Evolutionary conservation across 2,113 vertebrate genomes (phyloP).

Genomic region (Pomatostomus ruficeps): DNA sequence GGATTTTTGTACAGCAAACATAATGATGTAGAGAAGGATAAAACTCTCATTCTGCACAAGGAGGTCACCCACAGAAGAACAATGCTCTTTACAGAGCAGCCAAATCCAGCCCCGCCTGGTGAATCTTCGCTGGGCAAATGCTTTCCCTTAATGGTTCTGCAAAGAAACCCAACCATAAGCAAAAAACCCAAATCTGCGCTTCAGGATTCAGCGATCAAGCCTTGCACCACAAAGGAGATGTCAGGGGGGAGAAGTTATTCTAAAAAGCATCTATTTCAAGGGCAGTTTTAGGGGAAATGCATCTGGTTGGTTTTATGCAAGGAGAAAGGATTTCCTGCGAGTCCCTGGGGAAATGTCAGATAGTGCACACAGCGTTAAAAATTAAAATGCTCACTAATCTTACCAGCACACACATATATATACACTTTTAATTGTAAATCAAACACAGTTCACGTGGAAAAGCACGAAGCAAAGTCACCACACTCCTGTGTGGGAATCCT

Average conservation of each 20-base stretch:
- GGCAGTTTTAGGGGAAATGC: not conserved
- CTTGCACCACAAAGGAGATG: not conserved
- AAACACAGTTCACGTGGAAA: not conserved
- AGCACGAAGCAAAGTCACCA: not conserved
- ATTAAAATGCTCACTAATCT: constrained; percentile 10
- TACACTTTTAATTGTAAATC: not conserved
- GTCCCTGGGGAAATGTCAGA: not conserved
- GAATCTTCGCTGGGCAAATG: not conserved
- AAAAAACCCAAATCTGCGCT: not conserved
- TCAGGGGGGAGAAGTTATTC: not conserved
- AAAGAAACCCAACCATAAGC: not conserved
- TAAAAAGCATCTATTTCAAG: not conserved
- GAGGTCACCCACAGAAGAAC: constrained; percentile 68
- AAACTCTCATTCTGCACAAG: constrained; percentile 67
- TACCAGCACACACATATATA: not conserved
- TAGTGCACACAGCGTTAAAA: not conserved
- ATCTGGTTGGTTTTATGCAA: not conserved
- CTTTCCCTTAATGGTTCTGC: constrained; percentile 34
- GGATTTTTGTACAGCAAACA: constrained; percentile 70
- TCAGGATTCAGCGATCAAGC: not conserved
- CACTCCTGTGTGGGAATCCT: not conserved
- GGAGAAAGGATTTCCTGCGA: not conserved
- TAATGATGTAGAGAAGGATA: constrained; percentile 74
- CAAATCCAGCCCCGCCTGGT: not conserved
- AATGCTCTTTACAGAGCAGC: constrained; percentile 40